phyloP scores from a whole-genome alignment of 2,888 invertebrate species.

The Chrysolina oricalcia region DNA sequence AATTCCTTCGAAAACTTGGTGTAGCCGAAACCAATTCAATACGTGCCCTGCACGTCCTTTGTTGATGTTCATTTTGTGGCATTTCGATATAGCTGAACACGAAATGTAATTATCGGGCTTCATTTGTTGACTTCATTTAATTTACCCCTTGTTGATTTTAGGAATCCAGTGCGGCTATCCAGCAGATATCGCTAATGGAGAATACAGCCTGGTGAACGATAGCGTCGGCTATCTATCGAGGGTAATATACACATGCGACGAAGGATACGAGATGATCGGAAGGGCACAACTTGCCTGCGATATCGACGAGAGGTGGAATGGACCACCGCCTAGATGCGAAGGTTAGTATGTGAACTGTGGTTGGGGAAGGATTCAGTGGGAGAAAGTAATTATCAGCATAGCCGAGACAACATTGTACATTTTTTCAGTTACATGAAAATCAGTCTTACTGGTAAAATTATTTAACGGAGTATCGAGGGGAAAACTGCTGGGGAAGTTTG shows the following conservation, averaged over 20 bases:
- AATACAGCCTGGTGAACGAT: conserved; percentile 87
- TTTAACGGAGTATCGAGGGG: too few species aligned
- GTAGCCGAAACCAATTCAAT: neutral
- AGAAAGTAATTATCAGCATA: too few species aligned
- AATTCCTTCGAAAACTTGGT: neutral
- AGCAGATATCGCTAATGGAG: conserved; percentile 88
- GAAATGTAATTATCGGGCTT: neutral
- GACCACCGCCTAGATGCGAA: conserved; percentile 92
- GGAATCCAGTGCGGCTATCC: conserved; percentile 93
- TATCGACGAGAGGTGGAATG: conserved; percentile 94
- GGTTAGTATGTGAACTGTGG: conserved; percentile 72
- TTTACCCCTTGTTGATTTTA: conserved; percentile 67
- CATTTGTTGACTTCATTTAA: conserved; percentile 3
- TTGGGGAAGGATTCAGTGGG: too few species aligned
- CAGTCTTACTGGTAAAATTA: too few species aligned
- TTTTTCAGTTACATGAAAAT: too few species aligned
- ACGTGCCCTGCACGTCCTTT: neutral
- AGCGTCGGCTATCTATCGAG: conserved; percentile 90
- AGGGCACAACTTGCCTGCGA: conserved; percentile 90
- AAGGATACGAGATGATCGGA: conserved; percentile 90
- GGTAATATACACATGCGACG: conserved; percentile 87
- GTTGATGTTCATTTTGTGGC: neutral
- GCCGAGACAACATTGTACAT: too few species aligned
- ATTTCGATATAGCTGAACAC: neutral
- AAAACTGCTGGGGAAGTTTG: too few species aligned